A percentile compares a stretch with the other conserved stretches of the same genome.
These are phyloP conservation scores for Nesogale talazaci DNA, from an alignment of 2,113 vertebrate species.

Conservation along the genomic window DNA sequence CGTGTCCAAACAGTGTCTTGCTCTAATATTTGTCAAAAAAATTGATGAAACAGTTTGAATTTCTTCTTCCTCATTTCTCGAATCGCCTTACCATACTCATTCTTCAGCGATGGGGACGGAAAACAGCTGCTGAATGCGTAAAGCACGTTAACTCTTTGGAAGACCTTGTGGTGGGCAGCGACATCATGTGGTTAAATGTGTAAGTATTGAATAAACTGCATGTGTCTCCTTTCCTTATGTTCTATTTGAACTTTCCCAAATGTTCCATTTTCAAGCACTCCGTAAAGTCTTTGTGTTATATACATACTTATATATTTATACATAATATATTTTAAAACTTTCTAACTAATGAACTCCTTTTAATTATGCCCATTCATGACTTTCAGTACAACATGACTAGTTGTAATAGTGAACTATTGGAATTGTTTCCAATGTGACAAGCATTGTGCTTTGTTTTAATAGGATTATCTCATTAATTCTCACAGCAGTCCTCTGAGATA, in stretches of 20 bases:
- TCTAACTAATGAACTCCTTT: not conserved
- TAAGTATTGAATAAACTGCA: constrained; percentile 34
- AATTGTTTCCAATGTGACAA: not conserved
- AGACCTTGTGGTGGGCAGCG: constrained; percentile 71
- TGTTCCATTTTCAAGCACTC: not conserved
- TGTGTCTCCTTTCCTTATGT: not conserved
- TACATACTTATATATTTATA: no score
- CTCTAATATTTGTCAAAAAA: not conserved
- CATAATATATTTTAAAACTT: not conserved
- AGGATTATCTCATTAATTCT: not conserved
- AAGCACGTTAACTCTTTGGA: not conserved
- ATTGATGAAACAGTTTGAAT: not conserved
- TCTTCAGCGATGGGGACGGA: constrained; percentile 33
- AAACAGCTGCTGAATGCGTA: not conserved
- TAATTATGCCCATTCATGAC: not conserved
- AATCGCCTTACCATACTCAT: not conserved
- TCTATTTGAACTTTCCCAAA: not conserved
- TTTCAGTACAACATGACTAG: not conserved
- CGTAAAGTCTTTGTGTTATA: not conserved
- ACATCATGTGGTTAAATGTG: constrained; percentile 75
- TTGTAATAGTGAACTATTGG: not conserved
- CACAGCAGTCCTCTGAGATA: not conserved
- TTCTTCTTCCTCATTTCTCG: constrained; percentile 53
- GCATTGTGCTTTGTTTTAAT: not conserved
- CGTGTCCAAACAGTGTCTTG: not conserved